phyloP scores from a whole-genome alignment of 2,113 vertebrate species.

The Aspiorhynchus laticeps region DNA sequence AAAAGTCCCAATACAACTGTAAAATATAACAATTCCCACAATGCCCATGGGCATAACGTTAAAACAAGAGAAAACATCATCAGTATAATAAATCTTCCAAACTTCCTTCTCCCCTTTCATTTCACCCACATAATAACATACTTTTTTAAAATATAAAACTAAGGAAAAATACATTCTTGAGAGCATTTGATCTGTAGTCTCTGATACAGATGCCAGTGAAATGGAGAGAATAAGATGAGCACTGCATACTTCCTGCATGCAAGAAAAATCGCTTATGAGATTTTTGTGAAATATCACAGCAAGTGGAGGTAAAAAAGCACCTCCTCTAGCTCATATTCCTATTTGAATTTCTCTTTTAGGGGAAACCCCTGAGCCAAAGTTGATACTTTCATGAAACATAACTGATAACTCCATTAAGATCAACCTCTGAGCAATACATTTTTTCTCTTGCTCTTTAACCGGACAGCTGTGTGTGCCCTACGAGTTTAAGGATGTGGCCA shows the following conservation, averaged over 20 bases:
- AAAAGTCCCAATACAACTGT: background rate
- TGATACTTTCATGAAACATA: background rate
- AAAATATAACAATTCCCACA: background rate
- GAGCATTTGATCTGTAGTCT: background rate
- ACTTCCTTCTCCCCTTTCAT: background rate
- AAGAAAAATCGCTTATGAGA: background rate
- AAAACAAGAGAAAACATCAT: background rate
- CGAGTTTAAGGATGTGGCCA: constrained; percentile 43
- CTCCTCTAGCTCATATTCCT: background rate
- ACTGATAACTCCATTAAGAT: background rate
- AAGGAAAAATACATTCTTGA: background rate
- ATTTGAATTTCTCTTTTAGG: background rate
- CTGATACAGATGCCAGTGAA: background rate
- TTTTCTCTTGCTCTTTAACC: background rate
- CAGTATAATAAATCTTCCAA: background rate
- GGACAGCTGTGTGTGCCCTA: constrained; percentile 35
- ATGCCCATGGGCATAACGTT: background rate
- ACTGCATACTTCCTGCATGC: background rate
- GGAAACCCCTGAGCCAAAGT: background rate
- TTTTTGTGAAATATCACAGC: background rate
- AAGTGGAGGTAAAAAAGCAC: background rate
- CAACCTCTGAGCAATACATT: background rate
- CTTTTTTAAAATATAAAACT: background rate
- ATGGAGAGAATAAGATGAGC: background rate
- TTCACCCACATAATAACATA: background rate